phyloP scores from a whole-genome alignment of 2,888 invertebrate genomes.

The Celastrina argiolus region DNA sequence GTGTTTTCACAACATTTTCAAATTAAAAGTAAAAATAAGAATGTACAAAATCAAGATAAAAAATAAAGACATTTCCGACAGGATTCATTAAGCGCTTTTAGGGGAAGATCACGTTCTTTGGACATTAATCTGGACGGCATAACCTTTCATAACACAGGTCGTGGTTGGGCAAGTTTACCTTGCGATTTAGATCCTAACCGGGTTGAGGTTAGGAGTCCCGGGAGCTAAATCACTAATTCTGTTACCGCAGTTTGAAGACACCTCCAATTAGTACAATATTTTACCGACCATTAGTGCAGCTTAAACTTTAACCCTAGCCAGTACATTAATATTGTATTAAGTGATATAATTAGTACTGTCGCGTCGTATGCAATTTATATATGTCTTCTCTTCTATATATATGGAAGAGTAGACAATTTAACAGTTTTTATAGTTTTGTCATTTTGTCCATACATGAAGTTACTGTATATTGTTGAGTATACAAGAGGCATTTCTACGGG shows the following conservation, averaged over 20 bases:
- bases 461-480: too few relatives aligned
- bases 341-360: neutral
- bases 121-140: neutral
- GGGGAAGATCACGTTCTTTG: neutral
- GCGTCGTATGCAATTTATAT: neutral
- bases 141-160: neutral
- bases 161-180: slow-evolving; percentile 4
- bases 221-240: slow-evolving; percentile 7
- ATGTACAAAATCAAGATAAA: neutral
- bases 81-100: neutral
- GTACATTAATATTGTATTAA: neutral
- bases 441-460: too few relatives aligned
- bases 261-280: slow-evolving; percentile 7
- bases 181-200: slow-evolving; percentile 4
- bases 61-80: neutral
- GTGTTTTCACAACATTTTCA: neutral
- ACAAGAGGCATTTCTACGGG: too few relatives aligned
- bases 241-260: neutral
- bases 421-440: too few relatives aligned
- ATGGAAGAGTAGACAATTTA: too few relatives aligned
- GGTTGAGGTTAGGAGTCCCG: neutral
- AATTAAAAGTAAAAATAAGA: neutral
- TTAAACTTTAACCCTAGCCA: neutral
- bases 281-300: neutral
- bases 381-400: too few relatives aligned